Evolutionary conservation across 1,140 invertebrate species (phyloP).

Genomic region (Trichonephila clavata): DNA sequence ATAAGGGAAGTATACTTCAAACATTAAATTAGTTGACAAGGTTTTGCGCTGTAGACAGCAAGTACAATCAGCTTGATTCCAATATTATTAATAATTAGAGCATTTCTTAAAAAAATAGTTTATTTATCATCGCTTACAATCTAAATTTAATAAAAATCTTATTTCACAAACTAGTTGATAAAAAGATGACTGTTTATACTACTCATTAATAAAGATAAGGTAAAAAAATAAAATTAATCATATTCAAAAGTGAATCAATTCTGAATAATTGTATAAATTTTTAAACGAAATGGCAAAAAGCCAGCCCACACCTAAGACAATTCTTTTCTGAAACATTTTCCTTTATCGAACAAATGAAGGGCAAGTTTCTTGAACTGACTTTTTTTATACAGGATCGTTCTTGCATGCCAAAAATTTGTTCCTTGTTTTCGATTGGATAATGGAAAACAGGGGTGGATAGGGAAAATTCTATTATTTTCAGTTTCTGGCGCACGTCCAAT

Average conservation of each 20-base stretch:
- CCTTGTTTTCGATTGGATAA: not conserved
- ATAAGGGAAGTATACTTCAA: too few relatives aligned
- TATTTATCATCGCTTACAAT: too few relatives aligned
- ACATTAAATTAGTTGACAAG: too few relatives aligned
- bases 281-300: not conserved
- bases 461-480: slow-evolving; percentile 40
- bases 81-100: too few relatives aligned
- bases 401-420: slow-evolving; percentile 39
- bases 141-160: too few relatives aligned
- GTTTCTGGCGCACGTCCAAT: slow-evolving; percentile 30
- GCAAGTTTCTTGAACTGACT: not conserved
- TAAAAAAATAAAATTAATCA: not conserved
- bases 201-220: not conserved
- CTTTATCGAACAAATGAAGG: not conserved
- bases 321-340: not conserved
- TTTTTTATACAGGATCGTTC: not conserved
- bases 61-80: too few relatives aligned
- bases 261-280: not conserved
- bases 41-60: too few relatives aligned
- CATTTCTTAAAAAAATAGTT: too few relatives aligned
- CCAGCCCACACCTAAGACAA: not conserved
- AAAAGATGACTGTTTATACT: not conserved
- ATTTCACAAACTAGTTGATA: not conserved
- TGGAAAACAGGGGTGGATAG: not conserved
- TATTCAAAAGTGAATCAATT: not conserved